A percentile compares a stretch with the other conserved stretches of the same genome.
These are phyloP conservation scores for Drosophila glabriapex DNA, from an alignment of 2,888 invertebrate genomes.

Conservation along the genomic window DNA sequence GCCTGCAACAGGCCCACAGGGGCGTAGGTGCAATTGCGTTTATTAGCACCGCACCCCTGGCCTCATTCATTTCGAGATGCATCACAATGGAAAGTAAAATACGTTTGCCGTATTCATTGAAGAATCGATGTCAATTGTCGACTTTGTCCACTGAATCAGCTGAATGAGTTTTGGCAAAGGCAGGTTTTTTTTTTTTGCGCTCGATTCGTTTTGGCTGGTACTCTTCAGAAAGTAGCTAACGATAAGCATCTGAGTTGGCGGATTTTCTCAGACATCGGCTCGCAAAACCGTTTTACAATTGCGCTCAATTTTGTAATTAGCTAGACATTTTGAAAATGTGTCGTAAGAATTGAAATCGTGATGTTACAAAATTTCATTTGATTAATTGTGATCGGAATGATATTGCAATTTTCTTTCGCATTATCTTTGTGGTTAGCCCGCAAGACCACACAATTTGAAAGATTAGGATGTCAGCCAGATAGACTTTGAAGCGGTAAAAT, in stretches of 20 bases:
- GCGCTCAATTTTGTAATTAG: constrained; percentile 58
- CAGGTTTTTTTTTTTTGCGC: constrained; percentile 50
- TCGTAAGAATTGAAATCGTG: constrained; percentile 58
- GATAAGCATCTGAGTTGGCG: constrained; percentile 52
- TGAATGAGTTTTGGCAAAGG: constrained; percentile 51
- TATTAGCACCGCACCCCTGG: constrained; percentile 80
- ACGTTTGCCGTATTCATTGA: constrained; percentile 56
- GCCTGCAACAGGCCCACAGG: constrained; percentile 44
- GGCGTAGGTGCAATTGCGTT: constrained; percentile 83
- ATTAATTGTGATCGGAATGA: constrained; percentile 71
- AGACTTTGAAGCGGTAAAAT: neutral
- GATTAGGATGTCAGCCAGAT: neutral
- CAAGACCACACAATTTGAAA: constrained; percentile 65
- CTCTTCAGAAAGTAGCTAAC: constrained; percentile 5
- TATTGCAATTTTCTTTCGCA: constrained; percentile 41
- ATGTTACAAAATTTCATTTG: constrained; percentile 44
- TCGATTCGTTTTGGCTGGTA: constrained; percentile 57
- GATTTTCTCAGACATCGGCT: constrained; percentile 13
- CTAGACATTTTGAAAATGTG: constrained; percentile 52
- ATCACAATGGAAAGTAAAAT: constrained; percentile 40
- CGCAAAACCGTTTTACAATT: constrained; percentile 33
- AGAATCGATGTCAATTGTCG: constrained; percentile 62
- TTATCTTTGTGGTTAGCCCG: constrained; percentile 56
- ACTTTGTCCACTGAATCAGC: constrained; percentile 37
- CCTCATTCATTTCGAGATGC: constrained; percentile 56